phyloP scores from a whole-genome alignment of 2,888 invertebrate species.

The Mystacides longicornis region DNA sequence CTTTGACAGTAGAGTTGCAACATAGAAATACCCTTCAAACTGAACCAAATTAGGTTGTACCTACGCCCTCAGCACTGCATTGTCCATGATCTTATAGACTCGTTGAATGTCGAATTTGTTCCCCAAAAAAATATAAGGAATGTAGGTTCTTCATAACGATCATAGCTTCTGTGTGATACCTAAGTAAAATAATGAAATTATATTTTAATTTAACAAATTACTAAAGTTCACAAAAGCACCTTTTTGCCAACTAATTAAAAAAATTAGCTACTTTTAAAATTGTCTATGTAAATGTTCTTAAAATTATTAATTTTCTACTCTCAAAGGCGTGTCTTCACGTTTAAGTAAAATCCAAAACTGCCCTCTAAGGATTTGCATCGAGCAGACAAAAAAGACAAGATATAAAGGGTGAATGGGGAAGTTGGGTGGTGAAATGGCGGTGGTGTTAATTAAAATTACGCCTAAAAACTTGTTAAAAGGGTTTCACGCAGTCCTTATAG shows the following conservation, averaged over 20 bases:
- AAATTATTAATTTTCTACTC: constrained; percentile 11
- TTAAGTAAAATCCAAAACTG: constrained; percentile 11
- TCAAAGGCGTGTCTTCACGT: constrained; percentile 13
- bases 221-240: neutral
- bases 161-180: too few relatives aligned
- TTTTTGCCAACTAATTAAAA: neutral
- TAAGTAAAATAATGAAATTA: neutral
- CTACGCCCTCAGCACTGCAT: too few relatives aligned
- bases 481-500: constrained; percentile 4
- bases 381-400: constrained; percentile 13
- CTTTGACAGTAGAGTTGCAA: too few relatives aligned
- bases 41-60: too few relatives aligned
- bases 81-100: too few relatives aligned
- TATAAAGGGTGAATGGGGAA: neutral
- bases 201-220: neutral
- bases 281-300: constrained; percentile 10
- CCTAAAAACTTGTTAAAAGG: constrained; percentile 25
- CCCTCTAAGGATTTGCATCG: constrained; percentile 13
- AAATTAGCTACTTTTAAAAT: neutral
- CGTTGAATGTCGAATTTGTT: too few relatives aligned
- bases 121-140: too few relatives aligned
- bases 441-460: constrained; percentile 26
- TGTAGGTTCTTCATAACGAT: too few relatives aligned
- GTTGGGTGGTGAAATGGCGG: constrained; percentile 17
- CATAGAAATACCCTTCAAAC: too few relatives aligned